Conservation (phyloP, 2,797 vertebrate genomes). For the Merluccius polli region DNA sequence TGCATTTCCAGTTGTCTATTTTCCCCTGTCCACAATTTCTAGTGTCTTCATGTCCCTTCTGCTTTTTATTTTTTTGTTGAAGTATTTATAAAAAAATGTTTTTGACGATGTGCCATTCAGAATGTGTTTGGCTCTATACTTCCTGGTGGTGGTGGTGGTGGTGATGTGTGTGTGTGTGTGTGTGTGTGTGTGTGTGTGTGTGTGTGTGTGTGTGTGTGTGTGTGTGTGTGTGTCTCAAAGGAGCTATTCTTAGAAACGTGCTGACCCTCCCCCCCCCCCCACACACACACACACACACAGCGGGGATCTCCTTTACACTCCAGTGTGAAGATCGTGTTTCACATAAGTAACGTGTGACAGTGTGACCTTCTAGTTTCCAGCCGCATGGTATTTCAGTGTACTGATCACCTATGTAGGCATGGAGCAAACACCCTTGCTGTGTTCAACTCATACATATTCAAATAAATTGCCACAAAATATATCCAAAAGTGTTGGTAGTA, state of each 20-base stretch:
- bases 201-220: too few species aligned
- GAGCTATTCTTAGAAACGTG: too few species aligned
- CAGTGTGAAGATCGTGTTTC: constrained; percentile 24
- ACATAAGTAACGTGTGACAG: constrained; percentile 12
- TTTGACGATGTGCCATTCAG: neutral
- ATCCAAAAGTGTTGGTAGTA: too few species aligned
- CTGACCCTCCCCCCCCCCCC: too few species aligned
- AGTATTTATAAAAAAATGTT: neutral
- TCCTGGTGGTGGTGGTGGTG: too few species aligned
- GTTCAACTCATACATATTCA: neutral
- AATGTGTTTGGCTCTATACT: too few species aligned
- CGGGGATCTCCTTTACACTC: constrained; percentile 22
- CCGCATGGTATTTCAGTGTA: neutral
- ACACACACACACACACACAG: neutral
- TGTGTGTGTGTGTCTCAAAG: too few species aligned
- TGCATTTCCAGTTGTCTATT: neutral
- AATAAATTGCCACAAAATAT: too few species aligned
- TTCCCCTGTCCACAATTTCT: neutral
- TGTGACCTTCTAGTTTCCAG: constrained; percentile 26
- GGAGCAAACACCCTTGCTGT: neutral
- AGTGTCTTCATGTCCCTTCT: neutral
- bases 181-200: neutral
- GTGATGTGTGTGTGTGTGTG: too few species aligned
- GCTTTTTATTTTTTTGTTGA: neutral
- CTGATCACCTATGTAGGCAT: neutral